phyloP scores from a whole-genome alignment of 92 coral and sea anemone species.

The Phenganax subtilis region DNA sequence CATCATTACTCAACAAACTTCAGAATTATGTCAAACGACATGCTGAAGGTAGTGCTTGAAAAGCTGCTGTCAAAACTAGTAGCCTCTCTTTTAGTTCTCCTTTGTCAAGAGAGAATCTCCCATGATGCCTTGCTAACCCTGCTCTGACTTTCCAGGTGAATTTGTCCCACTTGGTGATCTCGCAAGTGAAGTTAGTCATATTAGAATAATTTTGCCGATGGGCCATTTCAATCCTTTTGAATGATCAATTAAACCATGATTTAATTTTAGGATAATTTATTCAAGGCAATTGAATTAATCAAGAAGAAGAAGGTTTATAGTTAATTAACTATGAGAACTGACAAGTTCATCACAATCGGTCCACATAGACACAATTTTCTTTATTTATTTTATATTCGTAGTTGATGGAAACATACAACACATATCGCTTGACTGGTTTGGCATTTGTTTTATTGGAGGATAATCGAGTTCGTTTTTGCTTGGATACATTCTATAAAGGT shows the following conservation, averaged over 20 bases:
- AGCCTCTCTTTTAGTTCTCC: neutral
- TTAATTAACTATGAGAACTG: too few species aligned
- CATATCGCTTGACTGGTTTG: constrained; percentile 34
- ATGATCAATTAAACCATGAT: neutral
- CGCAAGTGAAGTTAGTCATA: constrained; percentile 22
- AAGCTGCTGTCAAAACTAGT: too few species aligned
- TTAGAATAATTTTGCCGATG: neutral
- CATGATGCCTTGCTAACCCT: neutral
- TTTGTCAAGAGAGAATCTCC: neutral
- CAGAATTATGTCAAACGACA: constrained; percentile 20
- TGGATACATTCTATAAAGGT: constrained; percentile 37
- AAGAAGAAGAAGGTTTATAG: constrained; percentile 22
- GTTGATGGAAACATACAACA: constrained; percentile 24
- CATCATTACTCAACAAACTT: constrained; percentile 12
- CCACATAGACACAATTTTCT: neutral
- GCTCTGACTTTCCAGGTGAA: constrained; percentile 6
- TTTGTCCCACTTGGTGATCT: constrained; percentile 13
- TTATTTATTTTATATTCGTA: neutral
- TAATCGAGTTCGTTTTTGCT: constrained; percentile 22
- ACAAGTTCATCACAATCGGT: neutral
- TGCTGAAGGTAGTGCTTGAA: neutral
- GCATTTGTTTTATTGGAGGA: constrained; percentile 26
- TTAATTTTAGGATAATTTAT: constrained; percentile 9
- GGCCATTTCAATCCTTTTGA: neutral
- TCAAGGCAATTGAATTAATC: constrained; percentile 25